Base-by-base conservation (phyloP, 2,113 vertebrate species). In the Nycticryphes semicollaris region DNA sequence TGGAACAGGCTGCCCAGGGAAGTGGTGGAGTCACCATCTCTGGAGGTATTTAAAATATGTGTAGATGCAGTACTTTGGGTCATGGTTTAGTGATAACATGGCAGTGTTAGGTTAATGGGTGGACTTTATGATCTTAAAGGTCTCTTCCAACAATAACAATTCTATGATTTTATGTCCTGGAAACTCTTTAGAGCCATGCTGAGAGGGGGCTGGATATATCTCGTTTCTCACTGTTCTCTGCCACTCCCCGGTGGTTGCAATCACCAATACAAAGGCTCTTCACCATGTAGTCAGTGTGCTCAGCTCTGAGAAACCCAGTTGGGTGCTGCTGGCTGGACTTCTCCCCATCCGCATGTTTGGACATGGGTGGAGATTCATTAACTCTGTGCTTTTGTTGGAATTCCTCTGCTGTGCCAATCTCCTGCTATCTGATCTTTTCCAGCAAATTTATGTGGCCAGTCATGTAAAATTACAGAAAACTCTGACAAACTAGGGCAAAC, bases 361-460 rank as follows among this genome's bases (percentile, higher is more conserved):
- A 92, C 95, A 63, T 1, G 87, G 92, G 82, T 59, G 77, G 94
- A 50, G 86, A 76, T 84, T 95, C 93, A 96, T 96, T 94, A 96
- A 95, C 90, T 93, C 80, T 50, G 73, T 78, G 60, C 69, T 96
- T 87, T 96, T 94, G 90, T 77, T 96, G 91, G 84, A 94, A 96
- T 96, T 97, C 91, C 70, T 95, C 81, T 84, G 81, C 66, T 57
- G 57, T 96, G 94, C 96, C 95, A 94, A 54, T 43, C 84, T 91
- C 74, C 53, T 94, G 89, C 89, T 94, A 94, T 89, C 91, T 94
- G 95, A 96, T 93, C 39, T 89, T 89, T 95, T 94, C 93, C 89
- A 87, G 89, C 62, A 94, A 96, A 94, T 94, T 88, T 94, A 92
- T 87, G 84, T 87, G 95, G 80, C 94, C 84, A 79, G 93, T 89